These are phyloP conservation scores for Drosophila suzukii DNA, from an alignment of 1,140 invertebrate genomes.

Conservation along the genomic window DNA sequence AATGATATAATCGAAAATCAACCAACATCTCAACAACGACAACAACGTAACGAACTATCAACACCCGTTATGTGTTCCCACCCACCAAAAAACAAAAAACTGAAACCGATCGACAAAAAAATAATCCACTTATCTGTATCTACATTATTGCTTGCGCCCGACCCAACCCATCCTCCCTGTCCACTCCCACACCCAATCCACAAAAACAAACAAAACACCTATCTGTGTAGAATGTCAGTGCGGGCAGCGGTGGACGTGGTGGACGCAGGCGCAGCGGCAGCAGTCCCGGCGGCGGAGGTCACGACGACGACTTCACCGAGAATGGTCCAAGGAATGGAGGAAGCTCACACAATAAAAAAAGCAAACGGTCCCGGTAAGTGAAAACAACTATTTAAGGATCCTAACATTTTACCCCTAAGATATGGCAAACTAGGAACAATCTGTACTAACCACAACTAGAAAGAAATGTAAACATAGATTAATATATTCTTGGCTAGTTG, in stretches of 20 bases:
- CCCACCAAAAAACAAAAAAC: constrained; percentile 50
- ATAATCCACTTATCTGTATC: constrained; percentile 73
- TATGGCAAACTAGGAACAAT: too few relatives aligned
- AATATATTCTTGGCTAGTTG: too few relatives aligned
- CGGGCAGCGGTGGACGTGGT: constrained; percentile 65
- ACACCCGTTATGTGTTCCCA: constrained; percentile 69
- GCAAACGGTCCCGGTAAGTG: constrained; percentile 64
- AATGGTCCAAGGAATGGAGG: constrained; percentile 61
- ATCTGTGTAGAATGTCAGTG: constrained; percentile 75
- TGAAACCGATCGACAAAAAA: constrained; percentile 53
- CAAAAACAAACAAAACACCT: constrained; percentile 44
- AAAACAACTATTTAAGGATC: background rate
- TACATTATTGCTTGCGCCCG: constrained; percentile 74
- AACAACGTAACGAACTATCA: constrained; percentile 72
- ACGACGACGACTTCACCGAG: constrained; percentile 56
- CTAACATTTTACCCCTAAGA: too few relatives aligned
- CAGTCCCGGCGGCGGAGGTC: constrained; percentile 58
- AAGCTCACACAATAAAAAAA: constrained; percentile 59
- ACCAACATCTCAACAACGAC: constrained; percentile 60
- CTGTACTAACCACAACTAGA: background rate
- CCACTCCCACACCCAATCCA: constrained; percentile 31
- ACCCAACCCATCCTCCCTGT: constrained; percentile 3
- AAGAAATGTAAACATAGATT: too few relatives aligned
- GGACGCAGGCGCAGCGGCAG: constrained; percentile 68
- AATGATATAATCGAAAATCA: constrained; percentile 73